These are phyloP conservation scores for Vireo altiloquus DNA, from an alignment of 2,113 vertebrate species.

Conservation along the genomic window DNA sequence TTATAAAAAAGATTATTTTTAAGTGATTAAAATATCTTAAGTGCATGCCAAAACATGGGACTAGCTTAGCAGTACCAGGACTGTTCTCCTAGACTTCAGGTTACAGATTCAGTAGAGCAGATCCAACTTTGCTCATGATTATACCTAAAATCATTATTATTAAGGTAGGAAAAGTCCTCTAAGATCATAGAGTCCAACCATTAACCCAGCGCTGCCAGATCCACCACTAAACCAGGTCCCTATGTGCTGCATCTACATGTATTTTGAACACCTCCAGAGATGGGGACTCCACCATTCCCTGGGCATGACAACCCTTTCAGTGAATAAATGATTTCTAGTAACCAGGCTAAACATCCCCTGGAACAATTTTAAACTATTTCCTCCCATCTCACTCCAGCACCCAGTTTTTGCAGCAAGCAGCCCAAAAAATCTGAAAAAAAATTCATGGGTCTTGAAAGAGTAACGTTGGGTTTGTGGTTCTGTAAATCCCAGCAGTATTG, in stretches of 20 bases:
- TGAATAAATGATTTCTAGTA: too few relatives aligned
- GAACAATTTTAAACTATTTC: rapidly evolving
- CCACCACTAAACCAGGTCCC: neutral
- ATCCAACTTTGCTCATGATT: neutral
- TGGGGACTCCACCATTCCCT: neutral
- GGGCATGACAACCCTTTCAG: too few relatives aligned
- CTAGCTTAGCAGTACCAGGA: neutral
- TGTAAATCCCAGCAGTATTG: neutral
- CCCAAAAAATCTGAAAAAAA: neutral
- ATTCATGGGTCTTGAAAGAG: neutral
- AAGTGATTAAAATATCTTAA: neutral
- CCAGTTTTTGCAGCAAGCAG: rapidly evolving
- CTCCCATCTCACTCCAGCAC: neutral
- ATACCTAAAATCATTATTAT: neutral
- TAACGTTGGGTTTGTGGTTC: rapidly evolving
- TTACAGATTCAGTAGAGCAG: neutral
- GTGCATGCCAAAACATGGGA: neutral
- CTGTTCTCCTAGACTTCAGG: neutral
- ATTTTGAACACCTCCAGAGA: neutral
- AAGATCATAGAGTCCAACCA: neutral
- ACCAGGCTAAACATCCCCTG: neutral
- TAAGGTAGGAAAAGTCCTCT: neutral
- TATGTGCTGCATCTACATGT: rapidly evolving
- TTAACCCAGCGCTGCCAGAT: rapidly evolving
- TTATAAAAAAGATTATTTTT: neutral